Evolutionary conservation across 2,888 invertebrate genomes (phyloP), one percentile per base, ranked within the genome.

Genomic region (Cephus pygmeus): DNA sequence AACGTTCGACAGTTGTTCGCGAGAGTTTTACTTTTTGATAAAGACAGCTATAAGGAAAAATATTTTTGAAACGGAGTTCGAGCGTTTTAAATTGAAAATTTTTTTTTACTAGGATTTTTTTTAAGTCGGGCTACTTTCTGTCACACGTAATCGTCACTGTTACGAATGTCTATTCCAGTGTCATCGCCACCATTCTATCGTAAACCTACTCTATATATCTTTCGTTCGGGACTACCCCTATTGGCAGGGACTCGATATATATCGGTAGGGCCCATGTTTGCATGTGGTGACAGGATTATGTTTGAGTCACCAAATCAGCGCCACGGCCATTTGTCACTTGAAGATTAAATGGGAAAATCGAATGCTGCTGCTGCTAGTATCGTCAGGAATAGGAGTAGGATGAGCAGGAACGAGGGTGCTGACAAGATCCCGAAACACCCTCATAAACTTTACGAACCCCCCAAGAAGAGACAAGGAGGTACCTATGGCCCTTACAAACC

Each of bases 241-340:
- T 56, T 56, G 34, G 71, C 71, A 34, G 71, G 31, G 71, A 34
- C 15, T 71, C 71, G 33, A 34, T 34, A 34, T 71, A 87, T 86
- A 87, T 88, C 86, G 86, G 87, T 84, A 84, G 83, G 85, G 31
- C 34, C 71, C 71, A 86, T 89, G 87, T 89, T 90, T 89, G 88
- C 86, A 86, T 86, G 90, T 85, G 88, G 88, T 86, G 88, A 89
- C 86, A 83, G 87, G 89, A 87, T 88, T 89, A 88, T 82, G 86
- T 88, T 89, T 87, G 88, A 90, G 86, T 90, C 90, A 87, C 85
- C 88, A 86, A 89, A 90, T 90, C 89, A 87, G 88, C 84, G 86
- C 79, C 85, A 84, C 85, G 84, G 83, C 88, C 88, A 90, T 90
- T 90, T 90, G 90, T 90, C 90, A 90, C 87, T 85, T 85, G 83